A percentile compares a stretch with the other conserved stretches of the same genome.
Conservation (phyloP, 2,797 vertebrate species). For the Sylvia borin region DNA sequence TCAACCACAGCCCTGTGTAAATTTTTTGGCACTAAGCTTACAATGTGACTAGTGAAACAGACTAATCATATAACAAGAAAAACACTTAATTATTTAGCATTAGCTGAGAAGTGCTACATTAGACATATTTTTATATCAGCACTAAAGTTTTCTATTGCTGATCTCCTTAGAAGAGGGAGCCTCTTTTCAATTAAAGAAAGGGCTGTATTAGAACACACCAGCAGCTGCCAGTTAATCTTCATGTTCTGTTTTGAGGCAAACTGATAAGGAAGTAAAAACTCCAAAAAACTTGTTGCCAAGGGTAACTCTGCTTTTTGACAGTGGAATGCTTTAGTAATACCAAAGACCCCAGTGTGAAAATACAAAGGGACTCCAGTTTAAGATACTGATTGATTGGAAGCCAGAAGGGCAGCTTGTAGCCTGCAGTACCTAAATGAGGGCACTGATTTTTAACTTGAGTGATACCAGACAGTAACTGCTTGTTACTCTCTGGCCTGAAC, state of each 20-base stretch:
- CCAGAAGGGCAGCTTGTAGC: slow-evolving; percentile 56
- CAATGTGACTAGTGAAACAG: not conserved
- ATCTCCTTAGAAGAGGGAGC: not conserved
- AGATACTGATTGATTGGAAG: slow-evolving; percentile 61
- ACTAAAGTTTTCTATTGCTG: not conserved
- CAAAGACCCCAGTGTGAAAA: slow-evolving; percentile 69
- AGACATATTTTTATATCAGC: not conserved
- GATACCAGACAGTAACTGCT: slow-evolving; percentile 63
- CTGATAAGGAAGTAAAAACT: slow-evolving; percentile 63
- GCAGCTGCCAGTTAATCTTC: slow-evolving; percentile 67
- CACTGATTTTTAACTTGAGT: slow-evolving; percentile 70
- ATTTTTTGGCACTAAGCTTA: not conserved
- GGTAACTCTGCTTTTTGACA: slow-evolving; percentile 63
- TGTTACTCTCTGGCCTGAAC: slow-evolving; percentile 53
- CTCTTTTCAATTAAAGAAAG: slow-evolving; percentile 17
- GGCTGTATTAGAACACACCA: not conserved
- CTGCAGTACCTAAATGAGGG: slow-evolving; percentile 63
- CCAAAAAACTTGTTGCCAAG: slow-evolving; percentile 65
- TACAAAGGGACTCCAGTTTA: slow-evolving; percentile 70
- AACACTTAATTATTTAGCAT: not conserved
- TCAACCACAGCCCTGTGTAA: not conserved
- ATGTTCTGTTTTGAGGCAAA: slow-evolving; percentile 47
- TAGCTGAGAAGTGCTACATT: not conserved
- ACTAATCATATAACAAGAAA: not conserved
- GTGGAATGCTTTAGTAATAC: slow-evolving; percentile 62